Evolutionary conservation across 2,113 vertebrate genomes (phyloP), one percentile per base, ranked within the genome.

Genomic region (Melanostigma gelatinosum): DNA sequence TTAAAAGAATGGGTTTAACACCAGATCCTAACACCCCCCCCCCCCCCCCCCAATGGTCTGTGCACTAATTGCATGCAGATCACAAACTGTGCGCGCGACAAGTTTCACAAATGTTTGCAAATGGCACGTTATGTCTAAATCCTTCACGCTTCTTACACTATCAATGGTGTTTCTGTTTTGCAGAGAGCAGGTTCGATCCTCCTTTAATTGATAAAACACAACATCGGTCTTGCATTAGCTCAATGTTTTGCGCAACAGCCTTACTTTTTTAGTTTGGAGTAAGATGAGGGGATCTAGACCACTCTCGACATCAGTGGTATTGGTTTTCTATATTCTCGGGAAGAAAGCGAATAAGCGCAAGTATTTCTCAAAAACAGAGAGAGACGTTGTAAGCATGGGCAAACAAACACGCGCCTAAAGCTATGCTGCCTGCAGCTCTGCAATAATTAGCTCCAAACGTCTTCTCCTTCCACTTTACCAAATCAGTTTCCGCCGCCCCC

Each of bases 381-480:
- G 3, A 18, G 11, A 55, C 2, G 8, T 32, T 18, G 1, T 34
- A 3, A 29, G 29, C 9, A 38, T 6, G 22, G 29, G 29, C 1
- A 42, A 61, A 48, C 1, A 29, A 48, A 44, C 36, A 38, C 42
- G 38, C 16, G 60, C 12, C 46, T 46, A 8, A 20, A 38, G 54
- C 18, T 20, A 4, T 6, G 24, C 6, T 62, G 15, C 4, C 60
- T 44, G 50, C 24, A 60, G 67, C 46, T 4, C 18, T 32, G 27
- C 16, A 34, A 8, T 42, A 50, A 71, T 16, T 20, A 52, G 24
- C 65, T 82, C 38, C 44, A 61, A 55, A 22, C 46, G 18, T 64
- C 64, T 38, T 70, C 65, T 78, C 71, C 57, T 52, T 44, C 38
- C 61, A 72, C 48, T 79, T 72, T 58, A 80, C 65, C 48, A 75